A percentile compares a stretch with the other conserved stretches of the same genome.
Conservation (phyloP, 2,113 vertebrate genomes). For the Arenaria interpres region DNA sequence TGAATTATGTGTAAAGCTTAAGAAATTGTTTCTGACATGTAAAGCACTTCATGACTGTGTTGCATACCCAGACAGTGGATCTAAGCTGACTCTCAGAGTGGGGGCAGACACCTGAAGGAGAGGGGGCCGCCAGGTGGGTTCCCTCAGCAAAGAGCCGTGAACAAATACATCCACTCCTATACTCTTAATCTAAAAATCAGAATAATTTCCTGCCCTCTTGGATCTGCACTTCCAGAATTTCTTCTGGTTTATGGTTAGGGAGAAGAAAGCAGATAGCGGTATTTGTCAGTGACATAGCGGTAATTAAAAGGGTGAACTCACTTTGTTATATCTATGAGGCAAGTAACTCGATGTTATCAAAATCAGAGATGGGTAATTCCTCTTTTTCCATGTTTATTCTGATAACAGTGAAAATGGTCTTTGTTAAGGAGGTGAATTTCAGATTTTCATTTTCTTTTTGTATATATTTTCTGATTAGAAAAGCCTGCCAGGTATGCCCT, state of each 20-base stretch:
- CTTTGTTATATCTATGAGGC: background rate
- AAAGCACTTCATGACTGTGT: background rate
- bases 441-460: background rate
- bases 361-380: background rate
- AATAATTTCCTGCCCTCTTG: background rate
- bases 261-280: background rate
- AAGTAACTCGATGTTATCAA: background rate
- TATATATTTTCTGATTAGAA: background rate
- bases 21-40: background rate
- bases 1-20: background rate
- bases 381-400: background rate
- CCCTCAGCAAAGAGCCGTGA: background rate
- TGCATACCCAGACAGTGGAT: background rate
- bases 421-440: background rate
- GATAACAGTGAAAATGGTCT: background rate
- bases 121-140: fast-evolving
- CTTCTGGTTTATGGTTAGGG: background rate
- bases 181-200: background rate
- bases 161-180: background rate
- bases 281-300: background rate
- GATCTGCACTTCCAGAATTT: background rate
- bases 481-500: background rate
- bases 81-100: background rate
- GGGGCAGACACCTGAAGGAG: background rate
- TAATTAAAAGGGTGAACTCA: background rate